Evolutionary conservation across 30 jellyfish, hydroid and myxozoan species (phyloP), one percentile per base, ranked within the genome.

Genomic region (Catostylus mosaicus): DNA sequence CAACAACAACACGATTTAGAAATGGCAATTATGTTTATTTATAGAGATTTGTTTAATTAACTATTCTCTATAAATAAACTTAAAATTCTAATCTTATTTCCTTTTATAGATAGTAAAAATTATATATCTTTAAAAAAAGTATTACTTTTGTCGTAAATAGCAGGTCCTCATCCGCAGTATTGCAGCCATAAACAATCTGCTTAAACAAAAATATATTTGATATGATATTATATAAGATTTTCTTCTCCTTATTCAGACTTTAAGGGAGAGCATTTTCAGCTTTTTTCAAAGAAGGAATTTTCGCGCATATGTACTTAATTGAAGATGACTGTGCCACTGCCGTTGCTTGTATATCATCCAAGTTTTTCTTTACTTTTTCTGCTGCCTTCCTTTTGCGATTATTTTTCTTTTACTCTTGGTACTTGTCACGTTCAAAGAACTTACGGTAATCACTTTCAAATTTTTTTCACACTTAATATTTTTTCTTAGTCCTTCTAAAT

Each of bases 261-360:
- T 83, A 46, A 27, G 80, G 87, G 14, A 83, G 88, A 38, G 78
- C 81, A 18, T 69, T 71, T 40, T 47, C 80, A 61, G 93, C 93
- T 60, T 52, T 36, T 31, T 57, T 36, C 61, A 83, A 30, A 32
- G 72, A 26, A 20, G 80, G 86, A 56, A 3, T 26, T 60, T 82
- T 82, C 22, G 87, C 50, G 71, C 87, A 35, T 24, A 27, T 56
- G 87, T 80, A 62, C 75, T 50, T 67, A 45, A 65, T 40, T 54
- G 81, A 59, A 16, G 78, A 50, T 50, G 63, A 16, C 20, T 74
- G 73, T 46, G 27, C 1, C 27, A 43, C 31, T 24, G 75, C 23
- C 86, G 63, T 30, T 63, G 19, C 29, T 3, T 27, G 48, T n/a
- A 31, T 3, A 36, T 63, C 75, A 36, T 29, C 29, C 24, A 29